These are phyloP conservation scores for Ctenopoma multispine DNA, from an alignment of 2,797 vertebrate species.

Conservation along the genomic window DNA sequence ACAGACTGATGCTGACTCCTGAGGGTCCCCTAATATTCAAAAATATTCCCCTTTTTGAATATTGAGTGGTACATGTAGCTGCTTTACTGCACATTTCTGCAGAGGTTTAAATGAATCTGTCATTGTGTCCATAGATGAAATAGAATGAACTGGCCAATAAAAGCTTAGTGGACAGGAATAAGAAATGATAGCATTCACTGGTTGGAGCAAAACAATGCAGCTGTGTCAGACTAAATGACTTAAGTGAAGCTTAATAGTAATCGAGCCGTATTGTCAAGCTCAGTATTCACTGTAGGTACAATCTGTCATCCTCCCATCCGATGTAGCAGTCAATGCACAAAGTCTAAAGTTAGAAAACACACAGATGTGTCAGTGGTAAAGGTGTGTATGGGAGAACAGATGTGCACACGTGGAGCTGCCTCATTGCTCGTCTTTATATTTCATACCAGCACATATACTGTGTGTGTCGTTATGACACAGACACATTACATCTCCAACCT, in stretches of 20 bases:
- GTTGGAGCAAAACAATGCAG: background rate
- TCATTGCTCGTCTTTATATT: background rate
- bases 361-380: background rate
- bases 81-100: too few relatives aligned
- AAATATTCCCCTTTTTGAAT: too few relatives aligned
- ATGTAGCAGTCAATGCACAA: background rate
- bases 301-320: background rate
- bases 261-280: background rate
- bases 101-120: too few relatives aligned
- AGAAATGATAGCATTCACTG: background rate
- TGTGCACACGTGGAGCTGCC: slow-evolving; percentile 1
- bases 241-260: background rate
- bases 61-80: too few relatives aligned
- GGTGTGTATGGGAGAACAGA: background rate
- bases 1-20: too few relatives aligned
- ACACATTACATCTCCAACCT: slow-evolving; percentile 20
- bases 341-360: background rate
- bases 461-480: slow-evolving; percentile 19
- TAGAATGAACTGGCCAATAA: too few relatives aligned
- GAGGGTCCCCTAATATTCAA: too few relatives aligned
- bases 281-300: background rate
- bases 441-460: slow-evolving; percentile 5
- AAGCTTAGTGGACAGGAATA: too few relatives aligned
- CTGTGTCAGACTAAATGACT: background rate
- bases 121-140: too few relatives aligned